phyloP scores from a whole-genome alignment of 2,113 vertebrate species.

The Callipepla squamata region DNA sequence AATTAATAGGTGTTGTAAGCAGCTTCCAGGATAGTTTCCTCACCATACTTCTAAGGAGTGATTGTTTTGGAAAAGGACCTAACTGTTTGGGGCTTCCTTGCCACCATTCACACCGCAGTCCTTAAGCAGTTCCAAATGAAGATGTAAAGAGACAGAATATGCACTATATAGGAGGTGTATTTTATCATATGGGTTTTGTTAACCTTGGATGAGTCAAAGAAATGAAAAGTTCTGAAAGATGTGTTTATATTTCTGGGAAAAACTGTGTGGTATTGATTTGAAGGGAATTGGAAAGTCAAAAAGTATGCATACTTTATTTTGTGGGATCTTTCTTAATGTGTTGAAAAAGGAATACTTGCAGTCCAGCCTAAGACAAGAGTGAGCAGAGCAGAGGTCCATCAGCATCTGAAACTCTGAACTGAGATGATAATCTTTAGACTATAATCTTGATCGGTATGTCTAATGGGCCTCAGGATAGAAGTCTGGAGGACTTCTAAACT shows the following conservation, averaged over 20 bases:
- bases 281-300: background rate
- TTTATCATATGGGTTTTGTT: background rate
- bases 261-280: background rate
- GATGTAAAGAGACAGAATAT: background rate
- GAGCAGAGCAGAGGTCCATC: background rate
- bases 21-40: background rate
- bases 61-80: background rate
- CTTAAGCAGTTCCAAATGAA: background rate
- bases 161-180: background rate
- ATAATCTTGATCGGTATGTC: too few relatives aligned
- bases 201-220: background rate
- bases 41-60: background rate
- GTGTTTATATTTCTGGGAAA: background rate
- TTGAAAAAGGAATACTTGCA: background rate
- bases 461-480: background rate
- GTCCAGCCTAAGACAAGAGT: background rate
- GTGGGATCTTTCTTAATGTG: background rate
- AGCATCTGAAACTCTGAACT: background rate
- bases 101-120: background rate
- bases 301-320: background rate
- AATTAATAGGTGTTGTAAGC: background rate
- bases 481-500: background rate
- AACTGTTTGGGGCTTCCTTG: background rate
- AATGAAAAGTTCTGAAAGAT: background rate
- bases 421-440: too few relatives aligned